These are phyloP conservation scores for Cremastobaeus sp. DNA, from an alignment of 2,888 invertebrate species.

Conservation along the genomic window DNA sequence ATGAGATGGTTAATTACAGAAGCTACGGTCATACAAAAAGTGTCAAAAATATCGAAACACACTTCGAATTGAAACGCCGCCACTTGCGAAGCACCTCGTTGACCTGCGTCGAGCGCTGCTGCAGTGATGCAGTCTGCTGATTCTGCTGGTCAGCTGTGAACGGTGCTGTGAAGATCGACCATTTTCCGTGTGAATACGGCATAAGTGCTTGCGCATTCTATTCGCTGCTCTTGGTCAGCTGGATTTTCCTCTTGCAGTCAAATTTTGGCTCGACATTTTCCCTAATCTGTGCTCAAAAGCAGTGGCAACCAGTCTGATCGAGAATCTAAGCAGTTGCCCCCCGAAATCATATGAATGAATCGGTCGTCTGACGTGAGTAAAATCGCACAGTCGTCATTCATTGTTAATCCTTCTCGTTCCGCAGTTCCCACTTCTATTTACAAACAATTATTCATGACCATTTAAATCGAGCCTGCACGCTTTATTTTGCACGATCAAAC, in stretches of 20 bases:
- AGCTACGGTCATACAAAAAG: no score
- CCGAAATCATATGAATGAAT: slow-evolving; percentile 2
- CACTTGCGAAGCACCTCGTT: no score
- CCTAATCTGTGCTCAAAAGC: background rate
- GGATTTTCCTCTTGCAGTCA: slow-evolving; percentile 16
- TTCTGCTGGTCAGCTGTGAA: no score
- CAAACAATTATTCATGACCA: slow-evolving; percentile 38
- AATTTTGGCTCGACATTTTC: slow-evolving; percentile 1
- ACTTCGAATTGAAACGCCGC: no score
- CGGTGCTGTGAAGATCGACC: no score
- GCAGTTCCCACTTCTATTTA: slow-evolving; percentile 35
- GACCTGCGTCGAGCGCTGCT: no score
- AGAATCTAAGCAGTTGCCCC: slow-evolving; percentile 5
- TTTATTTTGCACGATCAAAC: background rate
- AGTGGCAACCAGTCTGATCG: slow-evolving; percentile 4
- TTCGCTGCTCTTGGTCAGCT: slow-evolving; percentile 33
- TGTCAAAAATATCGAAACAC: no score
- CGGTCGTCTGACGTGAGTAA: slow-evolving; percentile 29
- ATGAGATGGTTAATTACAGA: no score
- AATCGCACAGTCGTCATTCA: background rate
- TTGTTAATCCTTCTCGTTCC: background rate
- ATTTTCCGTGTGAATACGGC: slow-evolving; percentile 4
- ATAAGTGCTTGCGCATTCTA: slow-evolving; percentile 44
- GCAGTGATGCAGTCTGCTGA: no score
- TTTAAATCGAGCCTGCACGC: background rate